These are phyloP conservation scores for Chelonia mydas DNA, from an alignment of 2,797 vertebrate genomes.

Conservation along the genomic window DNA sequence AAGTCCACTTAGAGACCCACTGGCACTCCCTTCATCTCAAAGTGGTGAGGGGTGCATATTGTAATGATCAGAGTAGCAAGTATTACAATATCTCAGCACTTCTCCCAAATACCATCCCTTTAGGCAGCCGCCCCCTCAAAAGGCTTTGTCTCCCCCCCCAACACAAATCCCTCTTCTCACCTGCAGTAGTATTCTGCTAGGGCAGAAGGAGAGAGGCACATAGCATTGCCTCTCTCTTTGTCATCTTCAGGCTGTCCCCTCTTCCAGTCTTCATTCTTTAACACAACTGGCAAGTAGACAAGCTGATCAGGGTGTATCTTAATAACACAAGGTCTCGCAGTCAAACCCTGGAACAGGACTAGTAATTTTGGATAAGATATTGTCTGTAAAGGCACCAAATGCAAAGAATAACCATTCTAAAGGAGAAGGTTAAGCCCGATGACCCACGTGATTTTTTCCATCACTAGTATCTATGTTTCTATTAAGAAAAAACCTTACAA, in stretches of 20 bases:
- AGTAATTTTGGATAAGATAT: conserved; percentile 46
- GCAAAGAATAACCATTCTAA: conserved; percentile 35
- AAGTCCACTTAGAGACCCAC: neutral
- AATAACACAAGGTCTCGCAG: conserved; percentile 42
- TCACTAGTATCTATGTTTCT: conserved; percentile 23
- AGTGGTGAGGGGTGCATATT: neutral
- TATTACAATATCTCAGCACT: neutral
- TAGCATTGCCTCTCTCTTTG: neutral
- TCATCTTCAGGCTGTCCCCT: neutral
- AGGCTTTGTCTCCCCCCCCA: neutral
- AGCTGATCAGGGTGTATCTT: neutral
- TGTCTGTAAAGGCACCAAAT: conserved; percentile 50
- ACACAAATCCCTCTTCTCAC: neutral
- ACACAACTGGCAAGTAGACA: conserved; percentile 26
- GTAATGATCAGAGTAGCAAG: neutral
- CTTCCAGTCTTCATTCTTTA: conserved; percentile 5
- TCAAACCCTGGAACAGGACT: conserved; percentile 25
- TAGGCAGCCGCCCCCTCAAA: neutral
- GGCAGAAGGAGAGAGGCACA: neutral
- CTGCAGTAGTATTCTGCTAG: neutral
- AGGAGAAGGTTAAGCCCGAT: conserved; percentile 22
- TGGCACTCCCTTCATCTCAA: neutral
- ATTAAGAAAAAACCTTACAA: neutral
- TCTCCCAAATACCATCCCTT: neutral
- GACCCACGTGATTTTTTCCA: conserved; percentile 52